A percentile compares a stretch with the other conserved stretches of the same genome.
Conservation (phyloP, 1,140 invertebrate species). For the Tetramorium simillimum region DNA sequence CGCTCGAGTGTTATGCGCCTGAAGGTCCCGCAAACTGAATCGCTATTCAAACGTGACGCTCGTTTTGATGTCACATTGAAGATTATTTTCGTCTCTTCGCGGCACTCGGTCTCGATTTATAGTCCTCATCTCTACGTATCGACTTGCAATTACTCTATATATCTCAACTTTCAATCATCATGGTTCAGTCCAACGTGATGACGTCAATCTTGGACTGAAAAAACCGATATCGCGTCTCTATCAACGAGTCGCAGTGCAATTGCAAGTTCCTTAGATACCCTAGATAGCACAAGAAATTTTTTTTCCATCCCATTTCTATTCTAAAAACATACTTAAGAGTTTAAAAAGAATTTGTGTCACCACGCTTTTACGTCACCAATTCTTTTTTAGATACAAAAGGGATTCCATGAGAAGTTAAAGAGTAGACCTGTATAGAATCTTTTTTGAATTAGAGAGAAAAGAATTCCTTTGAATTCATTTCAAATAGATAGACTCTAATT, state of each 20-base stretch:
- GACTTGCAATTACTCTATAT: background rate
- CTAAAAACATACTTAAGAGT: no score
- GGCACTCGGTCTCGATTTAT: background rate
- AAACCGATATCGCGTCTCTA: background rate
- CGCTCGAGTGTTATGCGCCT: background rate
- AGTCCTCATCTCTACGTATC: background rate
- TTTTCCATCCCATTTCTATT: no score
- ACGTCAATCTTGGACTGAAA: background rate
- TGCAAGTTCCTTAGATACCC: background rate
- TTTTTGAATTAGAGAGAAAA: no score
- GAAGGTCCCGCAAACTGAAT: slow-evolving; percentile 22
- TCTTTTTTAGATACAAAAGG: no score
- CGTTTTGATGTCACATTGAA: slow-evolving; percentile 20
- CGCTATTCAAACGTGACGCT: slow-evolving; percentile 25
- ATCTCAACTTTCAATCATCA: background rate
- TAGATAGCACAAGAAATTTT: no score
- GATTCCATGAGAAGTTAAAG: no score
- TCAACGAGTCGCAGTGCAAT: background rate
- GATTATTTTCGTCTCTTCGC: slow-evolving; percentile 29
- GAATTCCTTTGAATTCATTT: no score
- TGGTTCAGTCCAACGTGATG: background rate
- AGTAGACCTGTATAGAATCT: no score
- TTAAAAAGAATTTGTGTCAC: no score
- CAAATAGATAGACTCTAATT: no score
- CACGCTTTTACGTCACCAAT: no score